Evolutionary conservation across 2,797 vertebrate genomes (phyloP).

Genomic region (Pseudocheirus occidentalis): DNA sequence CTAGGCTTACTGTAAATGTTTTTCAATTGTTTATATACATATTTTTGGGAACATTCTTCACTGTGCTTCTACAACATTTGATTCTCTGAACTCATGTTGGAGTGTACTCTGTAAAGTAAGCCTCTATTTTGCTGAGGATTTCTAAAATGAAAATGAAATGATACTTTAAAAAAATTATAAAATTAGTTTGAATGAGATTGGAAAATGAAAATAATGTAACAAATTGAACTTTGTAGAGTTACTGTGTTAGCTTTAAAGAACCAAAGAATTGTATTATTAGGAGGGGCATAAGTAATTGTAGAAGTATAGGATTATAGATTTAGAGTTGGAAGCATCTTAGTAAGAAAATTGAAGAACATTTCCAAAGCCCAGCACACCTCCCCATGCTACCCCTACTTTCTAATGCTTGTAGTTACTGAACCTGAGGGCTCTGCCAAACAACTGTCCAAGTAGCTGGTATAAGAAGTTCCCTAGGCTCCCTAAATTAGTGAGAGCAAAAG

Average conservation of each 20-base stretch:
- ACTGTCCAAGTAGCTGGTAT: neutral
- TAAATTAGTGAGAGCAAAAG: neutral
- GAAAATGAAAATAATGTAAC: neutral
- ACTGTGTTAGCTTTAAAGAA: neutral
- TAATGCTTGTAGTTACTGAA: neutral
- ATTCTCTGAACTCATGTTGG: slow-evolving; percentile 16
- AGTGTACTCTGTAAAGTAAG: slow-evolving; percentile 10
- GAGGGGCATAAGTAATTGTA: neutral
- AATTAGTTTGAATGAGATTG: neutral
- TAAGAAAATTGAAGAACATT: neutral
- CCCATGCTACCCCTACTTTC: no score
- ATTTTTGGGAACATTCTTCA: slow-evolving; percentile 35
- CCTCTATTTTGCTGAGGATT: slow-evolving; percentile 15
- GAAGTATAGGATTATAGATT: neutral
- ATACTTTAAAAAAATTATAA: neutral
- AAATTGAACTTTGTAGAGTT: neutral
- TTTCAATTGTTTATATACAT: neutral
- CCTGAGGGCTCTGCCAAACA: neutral
- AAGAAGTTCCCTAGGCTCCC: neutral
- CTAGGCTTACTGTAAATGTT: slow-evolving; percentile 45
- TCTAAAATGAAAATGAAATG: slow-evolving; percentile 46
- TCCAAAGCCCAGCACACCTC: neutral
- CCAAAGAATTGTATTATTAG: neutral
- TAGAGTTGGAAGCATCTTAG: neutral
- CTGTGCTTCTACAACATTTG: neutral